phyloP scores from a whole-genome alignment of 2,797 vertebrate genomes.

The Nasua narica region DNA sequence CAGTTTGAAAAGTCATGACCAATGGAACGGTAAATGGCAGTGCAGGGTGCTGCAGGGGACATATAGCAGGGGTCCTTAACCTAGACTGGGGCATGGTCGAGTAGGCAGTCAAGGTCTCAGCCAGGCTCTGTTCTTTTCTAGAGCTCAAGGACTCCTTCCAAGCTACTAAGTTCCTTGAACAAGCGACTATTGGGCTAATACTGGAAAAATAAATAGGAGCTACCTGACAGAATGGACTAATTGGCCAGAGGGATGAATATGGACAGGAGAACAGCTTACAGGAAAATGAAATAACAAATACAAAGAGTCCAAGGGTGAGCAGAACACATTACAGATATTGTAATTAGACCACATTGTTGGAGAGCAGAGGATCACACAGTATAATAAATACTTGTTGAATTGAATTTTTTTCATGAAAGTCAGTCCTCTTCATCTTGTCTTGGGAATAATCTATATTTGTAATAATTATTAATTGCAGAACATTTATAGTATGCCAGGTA shows the following conservation, averaged over 20 bases:
- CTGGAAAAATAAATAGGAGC: neutral
- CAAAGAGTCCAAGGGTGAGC: neutral
- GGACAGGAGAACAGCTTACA: neutral
- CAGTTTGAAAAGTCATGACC: neutral
- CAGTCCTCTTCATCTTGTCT: constrained; percentile 7
- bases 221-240: neutral
- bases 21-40: neutral
- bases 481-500: neutral
- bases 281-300: neutral
- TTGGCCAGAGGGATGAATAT: neutral
- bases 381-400: neutral
- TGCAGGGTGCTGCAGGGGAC: too few species aligned
- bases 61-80: rapidly evolving
- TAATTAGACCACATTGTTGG: neutral
- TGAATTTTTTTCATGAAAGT: constrained; percentile 2
- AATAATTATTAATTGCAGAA: neutral
- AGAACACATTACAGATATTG: neutral
- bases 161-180: neutral
- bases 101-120: neutral
- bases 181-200: neutral
- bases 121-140: neutral
- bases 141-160: neutral
- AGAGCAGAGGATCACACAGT: neutral
- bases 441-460: neutral
- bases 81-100: neutral